Base-by-base conservation (phyloP, 1,140 invertebrate genomes). In the Listronotus oregonensis region DNA sequence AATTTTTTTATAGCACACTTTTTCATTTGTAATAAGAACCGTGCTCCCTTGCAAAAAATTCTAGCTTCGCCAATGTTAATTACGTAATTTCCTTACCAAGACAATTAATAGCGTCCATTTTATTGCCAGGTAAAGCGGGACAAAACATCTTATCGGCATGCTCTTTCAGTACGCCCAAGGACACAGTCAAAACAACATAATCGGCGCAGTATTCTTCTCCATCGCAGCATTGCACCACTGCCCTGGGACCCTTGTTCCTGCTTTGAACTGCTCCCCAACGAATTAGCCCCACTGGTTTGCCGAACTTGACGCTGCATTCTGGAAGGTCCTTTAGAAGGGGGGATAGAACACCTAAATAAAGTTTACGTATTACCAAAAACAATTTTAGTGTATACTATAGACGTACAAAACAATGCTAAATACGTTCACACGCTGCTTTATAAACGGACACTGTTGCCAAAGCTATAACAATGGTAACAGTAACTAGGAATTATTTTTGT, bases 81-180 rank as follows among this genome's bases (percentile, higher is more conserved):
- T n/a, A n/a, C n/a, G n/a, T n/a, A n/a, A n/a, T n/a, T n/a, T n/a
- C 9, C 12, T 43, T 61, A 72, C 71, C 71, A 18, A 75, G 62
- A 17, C 83, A 85, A 44, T 86, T 80, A 49, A 95, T 95, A 0
- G 92, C 89, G 47, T 89, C 82, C 31, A 88, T 76, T 81, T 95
- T 95, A 14, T 85, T 84, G 10, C 81, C 72, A 0, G 92, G 90
- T 51, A 96, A 82, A 17, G 82, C 79, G 0, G 94, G 93, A 55
- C 85, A 85, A 75, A 95, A 96, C 58, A 95, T 73, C 37, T 85
- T 85, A 49, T 87, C 83, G 18, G 86, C 84, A 69, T 89, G 86
- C 64, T 87, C 85, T 80, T 96, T 95, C 0, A 96, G 79, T 40
- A 92, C 91, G 2, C 94, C 94, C 10, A 96, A 80, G 0, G 94